Evolutionary conservation across 2,113 vertebrate genomes (phyloP).

Genomic region (Hemicordylus capensis): DNA sequence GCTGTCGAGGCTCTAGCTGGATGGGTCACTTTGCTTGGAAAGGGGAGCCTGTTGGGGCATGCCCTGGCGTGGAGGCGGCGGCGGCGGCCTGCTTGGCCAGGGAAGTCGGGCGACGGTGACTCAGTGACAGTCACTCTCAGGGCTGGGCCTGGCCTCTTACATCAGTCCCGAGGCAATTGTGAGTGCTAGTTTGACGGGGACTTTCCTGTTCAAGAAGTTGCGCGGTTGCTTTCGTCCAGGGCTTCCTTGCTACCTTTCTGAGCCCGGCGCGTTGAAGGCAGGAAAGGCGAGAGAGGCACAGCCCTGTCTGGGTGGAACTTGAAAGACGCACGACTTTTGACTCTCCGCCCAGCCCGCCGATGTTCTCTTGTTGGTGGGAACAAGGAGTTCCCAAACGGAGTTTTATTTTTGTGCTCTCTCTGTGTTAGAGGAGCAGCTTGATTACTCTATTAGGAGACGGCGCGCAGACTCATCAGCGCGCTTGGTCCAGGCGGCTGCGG

Average conservation of each 20-base stretch:
- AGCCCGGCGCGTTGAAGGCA: background rate
- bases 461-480: background rate
- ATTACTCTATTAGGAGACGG: background rate
- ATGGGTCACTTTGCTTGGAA: background rate
- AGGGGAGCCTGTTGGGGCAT: background rate
- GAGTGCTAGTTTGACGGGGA: background rate
- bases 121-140: background rate
- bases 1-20: background rate
- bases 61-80: background rate
- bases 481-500: background rate
- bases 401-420: slow-evolving; percentile 19
- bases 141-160: background rate
- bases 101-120: background rate
- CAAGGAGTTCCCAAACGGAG: slow-evolving; percentile 15
- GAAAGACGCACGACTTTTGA: background rate
- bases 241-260: background rate
- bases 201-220: background rate
- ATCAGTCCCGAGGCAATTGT: background rate
- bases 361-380: background rate
- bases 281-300: background rate
- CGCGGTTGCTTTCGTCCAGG: no score
- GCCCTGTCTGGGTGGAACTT: background rate
- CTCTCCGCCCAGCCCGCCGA: slow-evolving; percentile 9
- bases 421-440: background rate
- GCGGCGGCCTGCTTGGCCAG: accelerated